Base-by-base conservation (phyloP, 2,113 vertebrate genomes). In the Neotoma lepida region DNA sequence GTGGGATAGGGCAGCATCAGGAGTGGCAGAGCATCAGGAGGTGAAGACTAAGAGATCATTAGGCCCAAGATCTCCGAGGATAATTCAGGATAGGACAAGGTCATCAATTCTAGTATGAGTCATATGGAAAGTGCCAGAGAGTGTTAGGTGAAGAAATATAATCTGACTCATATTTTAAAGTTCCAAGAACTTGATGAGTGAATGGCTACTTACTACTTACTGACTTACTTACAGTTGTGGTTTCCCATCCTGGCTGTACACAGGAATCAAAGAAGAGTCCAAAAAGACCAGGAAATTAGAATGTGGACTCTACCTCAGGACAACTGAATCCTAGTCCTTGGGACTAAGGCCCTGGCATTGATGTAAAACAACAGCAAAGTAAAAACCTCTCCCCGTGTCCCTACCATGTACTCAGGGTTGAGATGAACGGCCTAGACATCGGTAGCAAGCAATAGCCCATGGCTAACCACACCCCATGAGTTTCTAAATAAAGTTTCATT, bases 401-500 rank as follows among this genome's bases (percentile, higher is more conserved):
- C 24, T 88, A 24, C 35, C 4, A 8, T 54, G 26, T 28, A 51
- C 28, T 78, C 46, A 82, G 14, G 26, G 39, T 66, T 74, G 6
- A 84, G 74, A 66, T 61, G n/a, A n/a, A 13, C 44, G 51, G 28
- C 13, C 33, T 51, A 54, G 17, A 39, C 17, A 77, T 41, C 35
- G 20, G 33, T 39, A 26, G 51, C 35, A 44, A 63, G 71, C 9
- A 2, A 9, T 0, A 5, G 17, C 17, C 44, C 68, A 26, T 28
- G 68, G 20, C 41, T 56, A 22, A 33, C n/a, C 14, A 26, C 4
- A 54, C 22, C 22, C 20, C 33, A 35, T 68, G 58, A 4, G 64
- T 81, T 95, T 80, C 70, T 84, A 86, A 78, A 71, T 90, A 91
- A 96, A 84, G 64, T 68, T 92, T 73, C 82, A 84, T 49, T 73